Evolutionary conservation across 2,888 invertebrate species (phyloP).

Genomic region (Plebejus argus): DNA sequence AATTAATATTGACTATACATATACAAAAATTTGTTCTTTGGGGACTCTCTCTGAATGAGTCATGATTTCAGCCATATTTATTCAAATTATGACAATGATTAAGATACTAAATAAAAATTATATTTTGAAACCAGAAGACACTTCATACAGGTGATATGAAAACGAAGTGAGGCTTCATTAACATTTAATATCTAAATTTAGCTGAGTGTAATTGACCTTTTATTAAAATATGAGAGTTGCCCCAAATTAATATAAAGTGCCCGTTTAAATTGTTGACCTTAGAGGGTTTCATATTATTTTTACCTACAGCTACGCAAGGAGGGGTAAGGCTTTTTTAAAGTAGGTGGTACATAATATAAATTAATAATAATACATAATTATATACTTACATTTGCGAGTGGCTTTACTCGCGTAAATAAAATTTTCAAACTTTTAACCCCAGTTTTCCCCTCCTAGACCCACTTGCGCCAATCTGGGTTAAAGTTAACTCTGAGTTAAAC

Average conservation of each 20-base stretch:
- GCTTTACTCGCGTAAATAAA: too few relatives aligned
- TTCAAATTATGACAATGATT: too few relatives aligned
- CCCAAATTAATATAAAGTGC: background rate
- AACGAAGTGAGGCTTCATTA: background rate
- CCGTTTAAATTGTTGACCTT: constrained; percentile 8
- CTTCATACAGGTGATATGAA: background rate
- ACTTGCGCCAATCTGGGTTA: too few relatives aligned
- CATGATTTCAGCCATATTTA: too few relatives aligned
- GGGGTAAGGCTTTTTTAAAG: background rate
- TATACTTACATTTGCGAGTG: too few relatives aligned
- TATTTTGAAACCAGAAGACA: background rate
- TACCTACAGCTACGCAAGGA: constrained; percentile 23
- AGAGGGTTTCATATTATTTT: constrained; percentile 18
- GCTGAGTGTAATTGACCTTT: background rate
- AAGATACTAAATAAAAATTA: background rate
- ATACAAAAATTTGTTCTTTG: too few relatives aligned
- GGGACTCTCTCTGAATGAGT: too few relatives aligned
- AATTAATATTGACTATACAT: too few relatives aligned
- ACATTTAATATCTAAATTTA: background rate
- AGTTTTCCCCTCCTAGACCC: too few relatives aligned
- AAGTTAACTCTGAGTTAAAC: too few relatives aligned
- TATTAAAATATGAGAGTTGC: background rate
- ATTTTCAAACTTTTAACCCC: too few relatives aligned
- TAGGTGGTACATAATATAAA: background rate
- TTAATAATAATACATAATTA: too few relatives aligned